Percentiles rank a stretch among this genome's conserved stretches.
Evolutionary conservation across 2,113 vertebrate species (phyloP).

Genomic region (Hepsetus odoe): DNA sequence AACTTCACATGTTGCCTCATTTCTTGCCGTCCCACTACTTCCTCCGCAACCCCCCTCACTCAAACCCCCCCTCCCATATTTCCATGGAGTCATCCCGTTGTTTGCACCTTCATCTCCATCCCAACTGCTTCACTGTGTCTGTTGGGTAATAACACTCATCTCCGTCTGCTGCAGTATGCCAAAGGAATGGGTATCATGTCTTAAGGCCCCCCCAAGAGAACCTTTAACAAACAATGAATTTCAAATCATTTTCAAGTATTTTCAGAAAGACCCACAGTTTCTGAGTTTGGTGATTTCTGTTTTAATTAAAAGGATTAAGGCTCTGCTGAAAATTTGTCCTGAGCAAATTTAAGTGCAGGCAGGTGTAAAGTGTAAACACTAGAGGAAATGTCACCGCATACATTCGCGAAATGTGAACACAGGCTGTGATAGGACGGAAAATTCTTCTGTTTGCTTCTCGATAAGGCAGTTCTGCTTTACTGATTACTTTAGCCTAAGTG

Average conservation of each 20-base stretch:
- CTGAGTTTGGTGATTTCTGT: slow-evolving; percentile 61
- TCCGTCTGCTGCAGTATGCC: slow-evolving; percentile 3
- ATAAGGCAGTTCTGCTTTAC: not conserved
- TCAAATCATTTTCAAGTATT: slow-evolving; percentile 61
- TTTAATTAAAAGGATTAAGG: slow-evolving; percentile 71
- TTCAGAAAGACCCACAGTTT: slow-evolving; percentile 59
- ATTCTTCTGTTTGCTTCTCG: not conserved
- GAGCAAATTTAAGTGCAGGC: slow-evolving; percentile 58
- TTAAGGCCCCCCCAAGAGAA: slow-evolving; percentile 17
- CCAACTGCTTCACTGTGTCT: slow-evolving; percentile 56
- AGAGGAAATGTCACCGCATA: not conserved
- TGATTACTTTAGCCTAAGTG: not conserved
- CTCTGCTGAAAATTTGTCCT: slow-evolving; percentile 50
- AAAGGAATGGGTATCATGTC: not conserved
- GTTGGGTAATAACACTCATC: slow-evolving; percentile 63
- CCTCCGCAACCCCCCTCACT: not conserved
- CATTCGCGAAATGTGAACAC: not conserved
- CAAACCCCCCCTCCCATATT: slow-evolving; percentile 14
- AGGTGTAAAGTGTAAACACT: slow-evolving; percentile 47
- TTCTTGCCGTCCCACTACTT: slow-evolving; percentile 48
- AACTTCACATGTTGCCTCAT: slow-evolving; percentile 69
- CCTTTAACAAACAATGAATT: slow-evolving; percentile 62
- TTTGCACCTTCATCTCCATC: slow-evolving; percentile 61
- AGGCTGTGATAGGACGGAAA: not conserved
- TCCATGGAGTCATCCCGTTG: slow-evolving; percentile 42